Conservation (phyloP, 2,113 vertebrate species). For the Todiramphus saurophagus region DNA sequence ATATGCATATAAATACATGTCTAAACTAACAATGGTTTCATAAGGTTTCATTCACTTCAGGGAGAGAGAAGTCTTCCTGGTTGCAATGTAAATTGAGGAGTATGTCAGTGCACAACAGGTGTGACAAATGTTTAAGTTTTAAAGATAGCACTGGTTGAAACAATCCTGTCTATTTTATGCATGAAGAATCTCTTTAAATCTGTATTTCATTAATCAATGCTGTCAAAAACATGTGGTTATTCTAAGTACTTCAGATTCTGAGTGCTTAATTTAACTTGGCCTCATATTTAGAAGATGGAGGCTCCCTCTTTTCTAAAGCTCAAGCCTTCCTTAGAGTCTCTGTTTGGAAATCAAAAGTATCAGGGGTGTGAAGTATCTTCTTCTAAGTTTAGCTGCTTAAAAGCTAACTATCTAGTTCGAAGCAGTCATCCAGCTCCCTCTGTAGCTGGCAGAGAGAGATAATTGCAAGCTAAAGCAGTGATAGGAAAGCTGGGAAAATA, state of each 20-base stretch:
- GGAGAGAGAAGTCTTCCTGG: neutral
- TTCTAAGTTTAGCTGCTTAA: conserved; percentile 10
- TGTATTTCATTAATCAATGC: neutral
- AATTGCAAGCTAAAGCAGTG: conserved; percentile 11
- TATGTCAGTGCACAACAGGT: neutral
- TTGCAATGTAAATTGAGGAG: neutral
- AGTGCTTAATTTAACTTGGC: neutral
- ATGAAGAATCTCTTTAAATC: neutral
- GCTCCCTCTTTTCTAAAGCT: neutral
- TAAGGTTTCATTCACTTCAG: neutral
- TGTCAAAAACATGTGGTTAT: neutral
- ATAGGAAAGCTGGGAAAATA: neutral
- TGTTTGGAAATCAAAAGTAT: neutral
- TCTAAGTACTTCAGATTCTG: neutral
- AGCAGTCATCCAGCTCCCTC: conserved; percentile 46
- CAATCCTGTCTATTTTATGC: neutral
- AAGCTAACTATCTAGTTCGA: neutral
- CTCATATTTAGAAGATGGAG: neutral
- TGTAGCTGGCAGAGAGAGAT: conserved; percentile 41
- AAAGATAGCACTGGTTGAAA: neutral
- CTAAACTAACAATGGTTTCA: neutral
- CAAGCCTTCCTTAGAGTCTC: neutral
- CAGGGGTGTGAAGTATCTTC: neutral
- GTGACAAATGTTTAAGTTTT: neutral
- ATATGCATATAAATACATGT: neutral